Percentiles rank a stretch among this genome's conserved stretches.
phyloP scores from a whole-genome alignment of 2,113 vertebrate genomes.

The Oplegnathus fasciatus region DNA sequence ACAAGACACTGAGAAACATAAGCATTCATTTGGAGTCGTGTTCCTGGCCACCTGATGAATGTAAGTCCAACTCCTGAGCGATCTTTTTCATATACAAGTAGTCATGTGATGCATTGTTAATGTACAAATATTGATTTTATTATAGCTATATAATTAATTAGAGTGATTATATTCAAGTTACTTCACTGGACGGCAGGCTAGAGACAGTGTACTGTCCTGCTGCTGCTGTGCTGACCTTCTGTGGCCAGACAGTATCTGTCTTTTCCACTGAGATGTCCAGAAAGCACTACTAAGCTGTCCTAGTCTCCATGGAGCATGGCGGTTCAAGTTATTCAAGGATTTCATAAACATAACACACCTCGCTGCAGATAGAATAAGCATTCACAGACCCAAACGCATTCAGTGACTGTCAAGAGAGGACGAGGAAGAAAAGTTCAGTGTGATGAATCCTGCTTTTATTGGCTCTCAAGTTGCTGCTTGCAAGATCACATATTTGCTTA shows the following conservation, averaged over 20 bases:
- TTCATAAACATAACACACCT: constrained; percentile 79
- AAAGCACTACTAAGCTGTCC: constrained; percentile 30
- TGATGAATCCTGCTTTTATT: constrained; percentile 37
- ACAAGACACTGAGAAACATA: background rate
- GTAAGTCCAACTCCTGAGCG: background rate
- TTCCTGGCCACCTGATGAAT: background rate
- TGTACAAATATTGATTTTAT: background rate
- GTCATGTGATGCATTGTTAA: background rate
- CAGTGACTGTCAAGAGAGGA: constrained; percentile 21
- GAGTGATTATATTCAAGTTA: background rate
- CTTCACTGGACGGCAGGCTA: background rate
- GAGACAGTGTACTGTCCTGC: background rate
- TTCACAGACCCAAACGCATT: constrained; percentile 34
- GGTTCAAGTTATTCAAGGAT: constrained; percentile 59
- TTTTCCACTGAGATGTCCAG: constrained; percentile 67
- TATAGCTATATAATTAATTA: background rate
- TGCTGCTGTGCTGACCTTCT: constrained; percentile 13
- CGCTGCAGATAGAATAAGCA: constrained; percentile 77
- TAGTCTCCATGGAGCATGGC: constrained; percentile 34
- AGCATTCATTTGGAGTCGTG: background rate
- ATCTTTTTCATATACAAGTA: background rate
- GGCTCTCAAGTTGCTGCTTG: constrained; percentile 2
- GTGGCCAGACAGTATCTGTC: constrained; percentile 32
- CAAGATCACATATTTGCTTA: background rate
- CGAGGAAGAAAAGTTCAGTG: constrained; percentile 15